These are phyloP conservation scores for Drosophila ercepeae DNA, from an alignment of 1,140 invertebrate species.

Conservation along the genomic window DNA sequence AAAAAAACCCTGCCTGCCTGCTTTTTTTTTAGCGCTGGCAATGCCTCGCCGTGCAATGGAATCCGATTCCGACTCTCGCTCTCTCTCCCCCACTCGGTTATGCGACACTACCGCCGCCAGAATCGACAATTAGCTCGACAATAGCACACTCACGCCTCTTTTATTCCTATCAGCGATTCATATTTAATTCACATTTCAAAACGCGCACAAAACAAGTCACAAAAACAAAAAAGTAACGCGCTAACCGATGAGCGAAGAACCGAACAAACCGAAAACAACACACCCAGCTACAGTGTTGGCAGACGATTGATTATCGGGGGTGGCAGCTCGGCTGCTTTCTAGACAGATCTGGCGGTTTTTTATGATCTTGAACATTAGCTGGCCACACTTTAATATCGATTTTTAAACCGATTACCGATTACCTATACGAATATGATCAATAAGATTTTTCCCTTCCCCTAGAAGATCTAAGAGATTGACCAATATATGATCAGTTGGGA, in stretches of 20 bases:
- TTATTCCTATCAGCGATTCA: background rate
- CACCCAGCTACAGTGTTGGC: constrained; percentile 14
- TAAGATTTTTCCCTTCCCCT: too few relatives aligned
- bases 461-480: too few relatives aligned
- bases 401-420: too few relatives aligned
- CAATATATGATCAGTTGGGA: too few relatives aligned
- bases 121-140: background rate
- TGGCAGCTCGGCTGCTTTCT: background rate
- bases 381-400: too few relatives aligned
- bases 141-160: constrained; percentile 21
- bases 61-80: constrained; percentile 1
- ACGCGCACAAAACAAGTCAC: constrained; percentile 11
- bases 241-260: background rate
- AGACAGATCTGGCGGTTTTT: too few relatives aligned
- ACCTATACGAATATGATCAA: too few relatives aligned
- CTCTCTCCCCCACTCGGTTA: constrained; percentile 12
- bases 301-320: background rate
- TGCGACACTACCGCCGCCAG: constrained; percentile 8
- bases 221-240: constrained; percentile 19
- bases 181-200: constrained; percentile 26
- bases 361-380: too few relatives aligned
- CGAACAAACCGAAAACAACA: constrained; percentile 36
- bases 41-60: constrained; percentile 9
- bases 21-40: constrained; percentile 22
- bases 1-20: background rate